A percentile compares a stretch with the other conserved stretches of the same genome.
Evolutionary conservation across 2,113 vertebrate genomes (phyloP).

Genomic region (Oenanthe oenanthe): DNA sequence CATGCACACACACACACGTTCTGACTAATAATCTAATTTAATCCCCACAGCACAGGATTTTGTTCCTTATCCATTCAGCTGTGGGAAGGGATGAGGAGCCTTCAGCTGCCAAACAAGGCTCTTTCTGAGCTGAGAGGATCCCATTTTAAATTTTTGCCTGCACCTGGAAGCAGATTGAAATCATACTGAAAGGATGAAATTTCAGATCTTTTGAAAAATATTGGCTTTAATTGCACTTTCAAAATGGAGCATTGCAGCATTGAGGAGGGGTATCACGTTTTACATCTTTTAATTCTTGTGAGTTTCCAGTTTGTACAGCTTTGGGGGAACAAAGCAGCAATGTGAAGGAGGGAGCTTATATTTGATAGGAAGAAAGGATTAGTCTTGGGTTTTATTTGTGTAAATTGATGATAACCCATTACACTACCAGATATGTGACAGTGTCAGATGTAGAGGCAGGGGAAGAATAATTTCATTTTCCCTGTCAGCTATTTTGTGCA

Average conservation of each 20-base stretch:
- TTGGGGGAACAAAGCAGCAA: neutral
- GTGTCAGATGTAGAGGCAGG: neutral
- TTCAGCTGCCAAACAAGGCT: neutral
- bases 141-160: neutral
- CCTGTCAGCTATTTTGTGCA: neutral
- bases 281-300: neutral
- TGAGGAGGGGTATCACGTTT: neutral
- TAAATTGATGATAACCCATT: neutral
- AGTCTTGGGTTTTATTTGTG: neutral
- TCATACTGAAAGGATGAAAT: neutral
- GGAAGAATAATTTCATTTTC: neutral
- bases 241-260: neutral
- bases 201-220: neutral
- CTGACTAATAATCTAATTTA: neutral
- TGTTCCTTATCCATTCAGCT: neutral
- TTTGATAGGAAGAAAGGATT: neutral
- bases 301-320: neutral
- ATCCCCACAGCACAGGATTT: neutral
- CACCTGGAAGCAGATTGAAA: neutral
- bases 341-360: neutral
- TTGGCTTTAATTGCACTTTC: neutral
- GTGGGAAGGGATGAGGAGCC: neutral
- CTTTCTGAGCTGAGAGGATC: neutral
- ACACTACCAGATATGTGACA: neutral
- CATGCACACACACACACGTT: accelerated